Percentiles rank a stretch among this genome's conserved stretches.
Conservation (phyloP, 2,797 vertebrate genomes). For the Octomys mimax region DNA sequence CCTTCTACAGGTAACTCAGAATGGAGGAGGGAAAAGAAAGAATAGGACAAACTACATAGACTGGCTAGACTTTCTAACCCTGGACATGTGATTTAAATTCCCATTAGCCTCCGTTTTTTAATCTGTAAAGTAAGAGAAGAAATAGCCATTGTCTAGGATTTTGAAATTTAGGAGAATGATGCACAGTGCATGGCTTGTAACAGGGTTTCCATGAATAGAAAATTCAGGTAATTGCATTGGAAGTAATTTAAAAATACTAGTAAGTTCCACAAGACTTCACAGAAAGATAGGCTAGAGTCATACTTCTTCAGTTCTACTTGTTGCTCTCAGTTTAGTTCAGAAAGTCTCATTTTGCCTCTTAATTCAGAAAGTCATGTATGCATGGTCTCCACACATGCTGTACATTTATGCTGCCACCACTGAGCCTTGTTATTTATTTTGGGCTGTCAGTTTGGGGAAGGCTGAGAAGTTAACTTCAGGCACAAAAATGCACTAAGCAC, state of each 20-base stretch:
- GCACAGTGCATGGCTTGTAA: not conserved
- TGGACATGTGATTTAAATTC: not conserved
- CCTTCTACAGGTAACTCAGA: not conserved
- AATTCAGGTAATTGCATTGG: not conserved
- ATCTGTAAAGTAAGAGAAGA: not conserved
- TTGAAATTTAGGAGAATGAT: not conserved
- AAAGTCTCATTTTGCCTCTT: not conserved
- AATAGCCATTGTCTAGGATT: not conserved
- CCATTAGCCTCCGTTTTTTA: not conserved
- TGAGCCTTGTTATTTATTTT: not conserved
- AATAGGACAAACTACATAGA: not conserved
- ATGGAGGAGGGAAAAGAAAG: not conserved
- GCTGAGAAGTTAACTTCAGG: not conserved
- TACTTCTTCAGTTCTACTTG: not conserved
- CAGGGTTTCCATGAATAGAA: not conserved
- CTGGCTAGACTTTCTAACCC: not conserved
- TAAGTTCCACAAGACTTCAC: not conserved
- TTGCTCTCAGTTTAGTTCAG: too few species aligned
- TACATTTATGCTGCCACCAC: not conserved
- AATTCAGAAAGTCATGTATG: not conserved
- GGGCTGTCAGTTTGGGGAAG: conserved; percentile 8
- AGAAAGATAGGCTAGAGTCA: not conserved
- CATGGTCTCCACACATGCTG: not conserved
- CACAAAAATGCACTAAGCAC: not conserved
- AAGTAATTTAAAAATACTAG: not conserved